Base-by-base conservation (phyloP, 2,113 vertebrate species). In the Benitochromis conjunctus region DNA sequence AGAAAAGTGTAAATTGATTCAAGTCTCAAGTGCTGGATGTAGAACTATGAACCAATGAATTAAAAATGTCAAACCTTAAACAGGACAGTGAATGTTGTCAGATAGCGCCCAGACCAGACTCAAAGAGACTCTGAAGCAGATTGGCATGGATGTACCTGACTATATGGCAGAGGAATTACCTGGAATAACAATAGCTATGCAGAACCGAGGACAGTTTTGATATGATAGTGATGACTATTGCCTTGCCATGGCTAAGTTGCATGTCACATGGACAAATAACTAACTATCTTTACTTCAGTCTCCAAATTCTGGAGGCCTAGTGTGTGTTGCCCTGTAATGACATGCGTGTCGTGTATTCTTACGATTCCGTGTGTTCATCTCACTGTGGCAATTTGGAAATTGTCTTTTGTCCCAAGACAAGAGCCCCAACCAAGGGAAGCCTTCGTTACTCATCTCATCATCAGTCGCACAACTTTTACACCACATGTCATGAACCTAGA, bases 281-380 rank as follows among this genome's bases (percentile, higher is more conserved):
- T 78, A 82, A 71, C 51, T 86, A 86, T 90, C 89, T 87, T 85
- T 88, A 66, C 62, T 77, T 62, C 8, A 6, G 71, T 34, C 79
- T 87, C 90, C 79, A 62, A 46, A 85, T 16, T 54, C 46, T 19
- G 86, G 89, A 88, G 87, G 71, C 34, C 80, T 54, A 9, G 81
- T 83, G 77, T 90, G 84, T 86, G 55, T 88, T 79, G 86, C 86
- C 87, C 77, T 90, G 88, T 93, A 88, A 80, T 87, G 91, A 87
- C 89, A 86, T 89, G 86, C 3, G 26, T 86, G 81, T 86, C 6
- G 74, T 90, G 83, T 90, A 58, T 83, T 79, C 77, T 62, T 78
- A 76, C 84, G 80, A 31, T 88, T 92, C 55, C 60, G 43, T 85
- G 80, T 89, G 86, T 86, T 86, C 77, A 89, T 26, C 87, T 94